Evolutionary conservation across 2,113 vertebrate species (phyloP), one percentile per base, ranked within the genome.

Genomic region (Parotia lawesii): DNA sequence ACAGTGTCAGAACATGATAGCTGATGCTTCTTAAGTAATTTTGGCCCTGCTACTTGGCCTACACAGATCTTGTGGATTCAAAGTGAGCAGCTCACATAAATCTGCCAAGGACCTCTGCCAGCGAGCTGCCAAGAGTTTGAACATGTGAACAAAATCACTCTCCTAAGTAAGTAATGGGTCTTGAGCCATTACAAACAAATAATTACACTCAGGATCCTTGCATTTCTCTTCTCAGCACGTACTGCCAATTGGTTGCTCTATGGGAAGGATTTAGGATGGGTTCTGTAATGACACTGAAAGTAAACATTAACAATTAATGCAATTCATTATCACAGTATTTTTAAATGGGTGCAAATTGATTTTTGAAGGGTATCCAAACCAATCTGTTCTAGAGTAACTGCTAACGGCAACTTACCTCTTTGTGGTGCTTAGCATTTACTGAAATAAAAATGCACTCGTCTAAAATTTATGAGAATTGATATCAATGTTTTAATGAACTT

Each of bases 231-330:
- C 47, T 65, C 78, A 57, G 50, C 56, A 78, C 8, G 23, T 11
- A 28, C 18, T 90, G 69, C 56, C 85, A 85, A 65, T 58, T 58
- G 28, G 37, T 65, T 47, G 24, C 70, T 73, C 45, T 50, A 18
- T 35, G 24, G 64, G 45, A 91, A 79, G 47, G 45, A 65, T 61
- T 82, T 75, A 61, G 57, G 42, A 22, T 57, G 29, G 60, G 17
- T 54, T 89, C 94, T 53, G 48, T 70, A 85, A 87, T 61, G 66
- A 70, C 51, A 53, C 22, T 45, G 73, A 91, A 79, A 94, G 45
- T 23, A 48, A 87, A 54, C 94, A 96, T 96, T 95, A 96, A 96
- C 93, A 94, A 96, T 96, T 96, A 92, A 96, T 96, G 93, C 81
- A 95, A 94, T 96, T 94, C 66, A 95, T 96, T 95, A 95, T 91